Evolutionary conservation across 1,140 invertebrate genomes (phyloP), one percentile per base, ranked within the genome.

Genomic region (Tenebrio molitor): DNA sequence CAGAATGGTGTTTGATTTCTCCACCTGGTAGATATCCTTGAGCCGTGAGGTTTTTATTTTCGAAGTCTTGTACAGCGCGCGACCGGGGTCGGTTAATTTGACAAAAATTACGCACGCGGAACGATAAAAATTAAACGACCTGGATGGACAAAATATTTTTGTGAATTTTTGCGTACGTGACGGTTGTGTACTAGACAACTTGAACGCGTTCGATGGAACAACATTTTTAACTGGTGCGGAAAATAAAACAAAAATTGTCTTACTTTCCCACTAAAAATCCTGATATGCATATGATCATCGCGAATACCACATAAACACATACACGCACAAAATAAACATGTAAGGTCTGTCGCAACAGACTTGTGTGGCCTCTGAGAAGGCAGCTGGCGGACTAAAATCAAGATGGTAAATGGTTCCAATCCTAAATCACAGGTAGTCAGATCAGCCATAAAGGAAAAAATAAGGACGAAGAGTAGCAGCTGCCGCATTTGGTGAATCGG

Each of bases 271-370:
- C 88, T 83, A 86, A 85, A 84, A 89, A 89, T 85, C 88, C 88
- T 64, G 88, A 89, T 79, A 89, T 87, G 80, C 88, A 89, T 81
- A 89, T 88, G 80, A 90, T 88, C 89, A 90, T 90, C 69, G 76
- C 83, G 77, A 12, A 70, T 6, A 25, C 0, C 15, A 36, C 21
- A 66, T 34, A 41, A 71, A 74, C 58, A 69, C 69, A 50, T 14
- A 62, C 42, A 64, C 21, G 29, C 25, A 70, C 66, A 53, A 68
- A 46, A 69, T 66, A 58, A 69, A 53, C 65, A 50, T 34, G 41
- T 34, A 50, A 62, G 25, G 19, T 65, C 29, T 58, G 69, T 19
- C 17, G 42, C 29, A 70, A 66, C 62, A 64, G 67, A 66, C 42
- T 68, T 50, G 68, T 70, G 70, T 42, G 39, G n/a, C 19, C 75